Base-by-base conservation (phyloP, 2,888 invertebrate species). In the Phorcus lineatus region DNA sequence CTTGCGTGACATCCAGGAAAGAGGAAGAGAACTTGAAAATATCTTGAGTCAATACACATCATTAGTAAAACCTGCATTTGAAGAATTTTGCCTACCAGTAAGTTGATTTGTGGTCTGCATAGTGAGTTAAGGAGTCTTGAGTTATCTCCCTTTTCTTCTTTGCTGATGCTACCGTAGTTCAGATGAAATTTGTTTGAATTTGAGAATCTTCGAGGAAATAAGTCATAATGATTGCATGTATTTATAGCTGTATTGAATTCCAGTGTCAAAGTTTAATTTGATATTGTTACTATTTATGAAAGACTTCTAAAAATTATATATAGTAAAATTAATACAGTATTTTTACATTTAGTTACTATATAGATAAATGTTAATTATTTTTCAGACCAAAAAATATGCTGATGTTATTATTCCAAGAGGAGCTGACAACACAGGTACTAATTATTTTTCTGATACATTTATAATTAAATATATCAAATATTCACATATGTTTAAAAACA, bases 361-460 rank as follows among this genome's bases (percentile, higher is more conserved):
- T 17, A 57, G n/a, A 57, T 17, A 3, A 24, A 6, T 24, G 1
- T 7, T 57, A 36, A 36, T n/a, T 57, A 7, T 88, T 81, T 91
- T 95, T 77, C 95, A 98, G 97, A 99, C 99, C 0, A 99, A 99
- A 94, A 99, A 99, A 93, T 99, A 99, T 94, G 99, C 99, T 79
- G 99, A 99, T 94, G 98, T 99, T 77, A 99, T 99, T 91, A 99
- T 99, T 93, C 99, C 99, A 0, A 95, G 99, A 87, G 99, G 99
- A 83, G 99, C 99, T 31, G 99, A 99, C 93, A 99, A 99, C 93
- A 91, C 91, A 81, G 92, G 93, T 93, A 84, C 76, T 75, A 66
- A 16, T n/a, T 74, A 22, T 36, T 36, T 36, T 36, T n/a, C n/a
- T n/a, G n/a, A n/a, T n/a, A n/a, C n/a, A n/a, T n/a, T n/a, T n/a